Evolutionary conservation across 2,888 invertebrate genomes (phyloP).

Genomic region (Philereme transversata): DNA sequence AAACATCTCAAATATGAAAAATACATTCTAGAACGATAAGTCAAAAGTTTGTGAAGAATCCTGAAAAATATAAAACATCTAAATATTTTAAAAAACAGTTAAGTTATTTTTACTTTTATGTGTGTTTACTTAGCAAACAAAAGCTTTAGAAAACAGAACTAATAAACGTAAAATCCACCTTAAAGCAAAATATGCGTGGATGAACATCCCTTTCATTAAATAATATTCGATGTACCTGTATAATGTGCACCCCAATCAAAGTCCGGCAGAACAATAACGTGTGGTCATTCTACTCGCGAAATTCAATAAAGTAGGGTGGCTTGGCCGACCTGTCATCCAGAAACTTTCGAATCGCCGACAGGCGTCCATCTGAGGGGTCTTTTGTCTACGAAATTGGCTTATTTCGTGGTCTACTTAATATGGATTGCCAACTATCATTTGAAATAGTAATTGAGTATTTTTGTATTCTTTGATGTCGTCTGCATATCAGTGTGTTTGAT

Average conservation of each 20-base stretch:
- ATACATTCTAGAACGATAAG: not conserved
- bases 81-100: too few species aligned
- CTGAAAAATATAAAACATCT: too few species aligned
- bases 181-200: constrained; percentile 37
- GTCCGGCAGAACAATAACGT: constrained; percentile 70
- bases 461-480: constrained; percentile 75
- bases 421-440: constrained; percentile 77
- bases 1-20: constrained; percentile 9
- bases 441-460: constrained; percentile 72
- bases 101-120: too few species aligned
- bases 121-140: too few species aligned
- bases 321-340: constrained; percentile 62
- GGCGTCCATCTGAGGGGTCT: constrained; percentile 60
- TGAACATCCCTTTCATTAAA: constrained; percentile 46
- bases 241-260: constrained; percentile 67
- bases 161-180: constrained; percentile 22
- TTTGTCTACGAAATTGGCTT: constrained; percentile 81
- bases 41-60: too few species aligned
- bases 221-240: constrained; percentile 58
- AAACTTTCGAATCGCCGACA: constrained; percentile 79
- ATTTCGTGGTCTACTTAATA: constrained; percentile 75
- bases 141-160: constrained; percentile 3
- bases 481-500: constrained; percentile 60
- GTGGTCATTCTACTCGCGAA: constrained; percentile 73
- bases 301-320: constrained; percentile 77